These are phyloP conservation scores for Sparus aurata DNA, from an alignment of 2,797 vertebrate species.

Conservation along the genomic window DNA sequence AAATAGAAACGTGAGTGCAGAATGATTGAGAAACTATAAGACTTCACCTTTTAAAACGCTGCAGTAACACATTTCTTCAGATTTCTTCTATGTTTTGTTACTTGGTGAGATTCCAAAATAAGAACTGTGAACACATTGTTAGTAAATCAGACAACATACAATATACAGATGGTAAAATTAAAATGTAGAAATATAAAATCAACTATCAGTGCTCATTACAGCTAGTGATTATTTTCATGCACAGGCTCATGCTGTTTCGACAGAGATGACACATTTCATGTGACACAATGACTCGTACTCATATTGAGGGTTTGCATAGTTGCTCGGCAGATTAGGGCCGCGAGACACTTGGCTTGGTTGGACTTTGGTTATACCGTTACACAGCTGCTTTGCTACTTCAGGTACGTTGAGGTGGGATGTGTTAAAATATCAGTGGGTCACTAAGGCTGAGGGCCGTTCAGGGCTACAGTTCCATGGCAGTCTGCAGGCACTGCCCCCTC, in stretches of 20 bases:
- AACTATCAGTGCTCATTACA: conserved; percentile 34
- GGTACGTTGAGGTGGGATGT: conserved; percentile 58
- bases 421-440: conserved; percentile 38
- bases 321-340: conserved; percentile 13
- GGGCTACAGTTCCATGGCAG: conserved; percentile 40
- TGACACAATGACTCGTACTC: conserved; percentile 39
- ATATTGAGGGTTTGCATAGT: conserved; percentile 76
- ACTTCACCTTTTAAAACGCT: conserved; percentile 9
- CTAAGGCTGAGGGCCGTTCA: conserved; percentile 57
- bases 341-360: conserved; percentile 38
- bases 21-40: conserved; percentile 22
- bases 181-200: conserved; percentile 29
- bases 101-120: conserved; percentile 7
- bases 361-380: conserved; percentile 47
- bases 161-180: conserved; percentile 25
- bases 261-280: conserved; percentile 22
- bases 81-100: background rate
- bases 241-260: conserved; percentile 62
- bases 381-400: conserved; percentile 52
- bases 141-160: conserved; percentile 20
- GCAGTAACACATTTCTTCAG: conserved; percentile 3
- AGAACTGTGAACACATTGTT: conserved; percentile 6
- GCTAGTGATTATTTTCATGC: conserved; percentile 64
- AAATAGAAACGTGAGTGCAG: background rate
- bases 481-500: conserved; percentile 45